phyloP scores from a whole-genome alignment of 2,888 invertebrate species.

The Tinea semifulvella region DNA sequence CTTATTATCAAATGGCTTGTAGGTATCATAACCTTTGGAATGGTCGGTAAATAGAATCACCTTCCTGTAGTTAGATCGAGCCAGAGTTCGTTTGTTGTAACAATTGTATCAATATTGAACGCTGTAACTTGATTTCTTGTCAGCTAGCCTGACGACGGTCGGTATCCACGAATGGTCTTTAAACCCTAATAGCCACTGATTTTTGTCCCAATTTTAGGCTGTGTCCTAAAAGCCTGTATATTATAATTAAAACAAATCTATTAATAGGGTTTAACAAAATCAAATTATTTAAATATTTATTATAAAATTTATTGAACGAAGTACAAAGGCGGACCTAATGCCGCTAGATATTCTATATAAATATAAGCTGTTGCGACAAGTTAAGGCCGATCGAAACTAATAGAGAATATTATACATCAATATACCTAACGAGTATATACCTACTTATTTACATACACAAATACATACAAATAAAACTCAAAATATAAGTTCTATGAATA shows the following conservation, averaged over 20 bases:
- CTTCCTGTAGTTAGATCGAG: slow-evolving; percentile 23
- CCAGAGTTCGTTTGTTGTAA: slow-evolving; percentile 40
- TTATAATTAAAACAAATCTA: neutral
- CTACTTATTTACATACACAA: too few relatives aligned
- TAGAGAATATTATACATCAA: too few relatives aligned
- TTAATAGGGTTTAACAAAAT: neutral
- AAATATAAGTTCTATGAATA: too few relatives aligned
- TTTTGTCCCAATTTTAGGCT: neutral
- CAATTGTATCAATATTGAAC: slow-evolving; percentile 59
- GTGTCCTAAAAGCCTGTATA: neutral
- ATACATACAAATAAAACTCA: too few relatives aligned
- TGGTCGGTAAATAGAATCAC: slow-evolving; percentile 41
- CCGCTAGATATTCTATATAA: too few relatives aligned
- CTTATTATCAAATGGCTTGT: too few relatives aligned
- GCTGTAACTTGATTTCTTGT: slow-evolving; percentile 50
- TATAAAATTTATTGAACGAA: too few relatives aligned
- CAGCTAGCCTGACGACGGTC: slow-evolving; percentile 29
- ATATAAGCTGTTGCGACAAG: too few relatives aligned
- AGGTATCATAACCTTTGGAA: slow-evolving; percentile 19
- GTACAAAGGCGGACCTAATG: too few relatives aligned
- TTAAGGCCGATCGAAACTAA: too few relatives aligned
- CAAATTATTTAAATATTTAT: too few relatives aligned
- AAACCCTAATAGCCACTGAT: neutral
- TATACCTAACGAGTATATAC: too few relatives aligned
- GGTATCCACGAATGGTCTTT: slow-evolving; percentile 28